Evolutionary conservation across 2,888 invertebrate genomes (phyloP).

Genomic region (Lasiommata megera): DNA sequence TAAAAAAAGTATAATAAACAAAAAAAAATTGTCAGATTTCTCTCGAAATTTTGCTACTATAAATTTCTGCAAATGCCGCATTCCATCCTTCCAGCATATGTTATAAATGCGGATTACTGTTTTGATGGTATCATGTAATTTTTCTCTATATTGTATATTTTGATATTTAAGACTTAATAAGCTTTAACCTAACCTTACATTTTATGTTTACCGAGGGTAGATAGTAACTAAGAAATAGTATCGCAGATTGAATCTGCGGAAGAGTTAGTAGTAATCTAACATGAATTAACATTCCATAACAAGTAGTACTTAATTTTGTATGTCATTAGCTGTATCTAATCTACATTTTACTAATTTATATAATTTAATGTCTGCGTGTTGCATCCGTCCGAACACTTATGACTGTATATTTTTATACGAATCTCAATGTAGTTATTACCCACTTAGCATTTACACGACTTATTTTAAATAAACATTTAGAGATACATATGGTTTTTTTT

Average conservation of each 20-base stretch:
- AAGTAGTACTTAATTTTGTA: conserved; percentile 1
- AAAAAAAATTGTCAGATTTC: too few relatives aligned
- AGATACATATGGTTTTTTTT: too few relatives aligned
- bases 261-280: not conserved
- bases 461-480: conserved; percentile 35
- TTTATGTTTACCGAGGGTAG: not conserved
- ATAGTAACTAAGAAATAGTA: not conserved
- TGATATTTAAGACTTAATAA: not conserved
- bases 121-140: not conserved
- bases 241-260: not conserved
- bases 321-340: not conserved
- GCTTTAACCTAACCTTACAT: conserved; percentile 1
- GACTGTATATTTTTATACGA: conserved; percentile 43
- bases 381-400: conserved; percentile 50
- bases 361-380: conserved; percentile 29
- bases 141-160: not conserved
- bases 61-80: too few relatives aligned
- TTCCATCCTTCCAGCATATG: too few relatives aligned
- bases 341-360: conserved; percentile 1
- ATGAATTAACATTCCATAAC: conserved; percentile 11
- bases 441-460: conserved; percentile 23
- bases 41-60: too few relatives aligned
- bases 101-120: too few relatives aligned
- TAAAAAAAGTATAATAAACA: too few relatives aligned
- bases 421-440: conserved; percentile 36